These are phyloP conservation scores for Paraplagusia blochii DNA, from an alignment of 2,113 vertebrate species.

Conservation along the genomic window DNA sequence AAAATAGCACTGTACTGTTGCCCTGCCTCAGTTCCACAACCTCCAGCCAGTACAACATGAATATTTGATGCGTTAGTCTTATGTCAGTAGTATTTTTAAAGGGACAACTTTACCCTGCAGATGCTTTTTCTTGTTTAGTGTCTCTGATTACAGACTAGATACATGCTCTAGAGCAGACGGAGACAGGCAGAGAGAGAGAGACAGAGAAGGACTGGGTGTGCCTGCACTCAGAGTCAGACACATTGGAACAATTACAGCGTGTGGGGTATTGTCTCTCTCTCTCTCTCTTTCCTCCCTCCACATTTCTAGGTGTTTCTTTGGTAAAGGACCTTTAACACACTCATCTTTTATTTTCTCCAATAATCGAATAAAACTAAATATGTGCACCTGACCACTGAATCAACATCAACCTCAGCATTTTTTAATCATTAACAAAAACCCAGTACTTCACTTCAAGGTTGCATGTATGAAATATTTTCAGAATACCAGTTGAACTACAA, in stretches of 20 bases:
- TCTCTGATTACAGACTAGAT: conserved; percentile 67
- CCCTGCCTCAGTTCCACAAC: conserved; percentile 3
- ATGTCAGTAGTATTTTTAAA: conserved; percentile 37
- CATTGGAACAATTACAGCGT: conserved; percentile 62
- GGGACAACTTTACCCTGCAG: conserved; percentile 36
- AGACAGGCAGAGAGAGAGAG: too few species aligned
- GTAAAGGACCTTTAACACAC: not conserved
- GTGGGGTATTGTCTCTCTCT: conserved; percentile 45
- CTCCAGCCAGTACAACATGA: conserved; percentile 20
- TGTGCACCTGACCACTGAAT: too few species aligned
- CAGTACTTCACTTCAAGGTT: too few species aligned
- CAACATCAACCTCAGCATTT: too few species aligned
- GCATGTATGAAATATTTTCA: too few species aligned
- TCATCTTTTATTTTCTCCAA: not conserved
- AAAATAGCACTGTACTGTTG: not conserved
- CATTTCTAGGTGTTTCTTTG: not conserved
- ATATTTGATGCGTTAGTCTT: conserved; percentile 43
- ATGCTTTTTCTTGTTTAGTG: conserved; percentile 45
- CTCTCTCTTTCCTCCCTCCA: conserved; percentile 17
- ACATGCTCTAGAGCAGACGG: conserved; percentile 34
- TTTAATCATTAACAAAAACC: too few species aligned
- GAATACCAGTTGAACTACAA: not conserved
- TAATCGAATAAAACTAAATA: conserved; percentile 5
- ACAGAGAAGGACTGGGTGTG: conserved; percentile 50
- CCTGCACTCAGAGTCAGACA: conserved; percentile 39